Percentiles rank a stretch among this genome's conserved stretches.
phyloP scores from a whole-genome alignment of 1,140 invertebrate species.

The Chrysomallon squamiferum region DNA sequence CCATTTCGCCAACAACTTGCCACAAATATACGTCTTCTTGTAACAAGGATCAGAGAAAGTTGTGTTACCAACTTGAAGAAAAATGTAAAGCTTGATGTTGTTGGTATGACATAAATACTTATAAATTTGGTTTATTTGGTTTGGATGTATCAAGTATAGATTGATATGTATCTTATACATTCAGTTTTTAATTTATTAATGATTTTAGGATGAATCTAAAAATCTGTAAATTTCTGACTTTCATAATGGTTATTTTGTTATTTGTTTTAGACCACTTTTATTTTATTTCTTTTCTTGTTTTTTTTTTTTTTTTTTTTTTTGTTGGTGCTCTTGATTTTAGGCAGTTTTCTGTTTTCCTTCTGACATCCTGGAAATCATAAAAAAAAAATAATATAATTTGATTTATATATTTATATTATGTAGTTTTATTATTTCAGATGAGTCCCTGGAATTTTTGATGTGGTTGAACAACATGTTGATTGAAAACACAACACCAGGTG shows the following conservation, averaged over 20 bases:
- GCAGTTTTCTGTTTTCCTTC: no score
- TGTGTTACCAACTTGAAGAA: constrained; percentile 33
- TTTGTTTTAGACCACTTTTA: no score
- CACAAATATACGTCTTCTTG: constrained; percentile 35
- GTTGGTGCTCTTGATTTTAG: no score
- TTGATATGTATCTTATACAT: constrained; percentile 12
- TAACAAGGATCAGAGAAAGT: constrained; percentile 44
- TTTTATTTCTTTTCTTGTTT: no score
- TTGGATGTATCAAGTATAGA: constrained; percentile 20
- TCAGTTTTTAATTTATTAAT: no score
- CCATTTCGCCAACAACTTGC: constrained; percentile 52
- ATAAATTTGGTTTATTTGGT: background rate
- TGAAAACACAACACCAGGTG: constrained; percentile 64
- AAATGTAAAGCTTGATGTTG: constrained; percentile 2
- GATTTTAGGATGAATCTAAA: no score
- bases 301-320: no score
- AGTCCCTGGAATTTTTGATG: constrained; percentile 53
- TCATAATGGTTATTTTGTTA: no score
- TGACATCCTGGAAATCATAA: no score
- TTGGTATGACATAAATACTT: background rate
- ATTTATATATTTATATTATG: background rate
- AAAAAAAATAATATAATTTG: no score
- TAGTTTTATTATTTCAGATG: constrained; percentile 21
- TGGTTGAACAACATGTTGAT: constrained; percentile 66
- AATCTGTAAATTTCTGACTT: no score